Evolutionary conservation across 2,113 vertebrate species (phyloP).

Genomic region (Sardina pilchardus): DNA sequence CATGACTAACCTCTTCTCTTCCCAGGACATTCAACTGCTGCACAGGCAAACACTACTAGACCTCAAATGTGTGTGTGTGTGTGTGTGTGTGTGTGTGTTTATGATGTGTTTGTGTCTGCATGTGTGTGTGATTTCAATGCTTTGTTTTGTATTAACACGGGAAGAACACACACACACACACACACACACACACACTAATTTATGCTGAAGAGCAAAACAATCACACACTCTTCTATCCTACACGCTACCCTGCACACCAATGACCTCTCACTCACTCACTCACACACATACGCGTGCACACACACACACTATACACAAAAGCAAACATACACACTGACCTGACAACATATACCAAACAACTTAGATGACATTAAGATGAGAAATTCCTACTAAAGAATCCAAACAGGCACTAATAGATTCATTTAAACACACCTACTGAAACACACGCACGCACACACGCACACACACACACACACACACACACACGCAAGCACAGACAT

Average conservation of each 20-base stretch:
- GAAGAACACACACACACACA: not conserved
- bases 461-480: constrained; percentile 1
- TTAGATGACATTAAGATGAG: not conserved
- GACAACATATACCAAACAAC: not conserved
- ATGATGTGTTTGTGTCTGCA: not conserved
- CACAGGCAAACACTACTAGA: too few relatives aligned
- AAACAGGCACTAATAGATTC: constrained; percentile 37
- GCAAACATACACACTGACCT: constrained; percentile 27
- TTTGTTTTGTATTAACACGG: too few relatives aligned
- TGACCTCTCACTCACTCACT: too few relatives aligned
- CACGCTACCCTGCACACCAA: too few relatives aligned
- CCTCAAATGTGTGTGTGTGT: too few relatives aligned
- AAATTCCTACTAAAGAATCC: not conserved
- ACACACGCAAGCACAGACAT: not conserved
- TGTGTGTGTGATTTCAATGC: too few relatives aligned
- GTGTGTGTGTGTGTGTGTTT: too few relatives aligned
- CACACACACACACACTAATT: not conserved
- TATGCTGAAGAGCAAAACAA: too few relatives aligned
- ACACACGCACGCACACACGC: not conserved
- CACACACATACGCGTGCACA: not conserved
- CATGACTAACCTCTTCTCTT: too few relatives aligned
- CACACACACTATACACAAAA: constrained; percentile 53
- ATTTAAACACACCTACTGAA: constrained; percentile 29
- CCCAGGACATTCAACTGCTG: too few relatives aligned
- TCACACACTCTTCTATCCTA: too few relatives aligned